Base-by-base conservation (phyloP, 2,113 vertebrate genomes). In the Petrocephalus zakoni region DNA sequence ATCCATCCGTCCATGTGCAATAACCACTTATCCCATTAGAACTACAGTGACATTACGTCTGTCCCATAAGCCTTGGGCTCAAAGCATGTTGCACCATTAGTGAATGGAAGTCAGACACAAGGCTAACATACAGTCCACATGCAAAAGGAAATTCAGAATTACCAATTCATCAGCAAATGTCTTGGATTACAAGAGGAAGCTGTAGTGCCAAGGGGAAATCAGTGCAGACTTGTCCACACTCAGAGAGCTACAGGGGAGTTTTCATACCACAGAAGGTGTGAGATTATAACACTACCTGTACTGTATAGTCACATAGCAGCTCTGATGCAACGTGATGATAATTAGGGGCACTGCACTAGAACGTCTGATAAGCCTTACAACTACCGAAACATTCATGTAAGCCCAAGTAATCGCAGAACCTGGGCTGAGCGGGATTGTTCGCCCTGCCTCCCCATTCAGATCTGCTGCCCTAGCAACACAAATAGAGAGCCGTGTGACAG, bases 401-500 rank as follows among this genome's bases (percentile, higher is more conserved):
- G 0, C 21, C 42, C 19, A 42, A 49, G 19, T 4, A 1, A 46
- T 83, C 42, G 22, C 37, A 42, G 11, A 47, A 83, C 7, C 78
- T 47, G 68, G 17, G 4, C 42, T 11, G 46, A n/a, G 81, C 81
- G 5, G 21, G 49, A 49, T 10, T 52, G 61, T 89, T 89, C 88
- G 72, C 89, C 46, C 58, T 2, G 22, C 2, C 55, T 83, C 86
- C 87, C 86, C 87, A 91, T 88, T 88, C 61, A 75, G 89, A 90
- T 90, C 88, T 89, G 87, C 88, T 34, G 75, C 87, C 90, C 90
- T 90, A 91, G 88, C 88, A 81, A 90, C 91, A 90, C 92, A 92
- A 93, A 93, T 90, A 90, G 89, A 92, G 91, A 90, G 90, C 89
- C 89, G 53, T 90, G 85, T 13, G 87, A 90, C 89, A 61, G n/a